Evolutionary conservation across 2,113 vertebrate genomes (phyloP).

Genomic region (Furnarius figulus): DNA sequence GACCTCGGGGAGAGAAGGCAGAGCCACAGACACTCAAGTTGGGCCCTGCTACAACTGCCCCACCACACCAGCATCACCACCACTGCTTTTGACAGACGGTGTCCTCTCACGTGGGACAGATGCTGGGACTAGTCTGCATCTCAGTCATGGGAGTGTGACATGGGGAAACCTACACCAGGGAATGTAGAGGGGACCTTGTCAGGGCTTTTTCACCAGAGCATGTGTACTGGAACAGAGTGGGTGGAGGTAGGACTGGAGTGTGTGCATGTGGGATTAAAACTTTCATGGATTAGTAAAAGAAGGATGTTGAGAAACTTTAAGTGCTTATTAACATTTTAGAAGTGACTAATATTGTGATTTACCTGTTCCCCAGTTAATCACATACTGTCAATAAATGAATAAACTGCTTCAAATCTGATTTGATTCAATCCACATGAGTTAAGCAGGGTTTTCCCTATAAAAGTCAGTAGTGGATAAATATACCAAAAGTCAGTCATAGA

Average conservation of each 20-base stretch:
- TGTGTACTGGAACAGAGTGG: fast-evolving
- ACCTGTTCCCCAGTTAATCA: not conserved
- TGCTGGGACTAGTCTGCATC: not conserved
- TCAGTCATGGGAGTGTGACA: not conserved
- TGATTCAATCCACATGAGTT: not conserved
- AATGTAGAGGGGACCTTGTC: not conserved
- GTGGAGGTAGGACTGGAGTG: not conserved
- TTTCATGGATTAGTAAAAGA: not conserved
- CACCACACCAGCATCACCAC: fast-evolving
- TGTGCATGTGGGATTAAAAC: not conserved
- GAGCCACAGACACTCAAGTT: not conserved
- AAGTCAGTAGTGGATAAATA: not conserved
- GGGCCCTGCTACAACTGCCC: not conserved
- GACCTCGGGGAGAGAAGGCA: not conserved
- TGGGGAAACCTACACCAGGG: not conserved
- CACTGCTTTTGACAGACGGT: not conserved
- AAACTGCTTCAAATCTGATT: not conserved
- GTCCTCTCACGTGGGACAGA: not conserved
- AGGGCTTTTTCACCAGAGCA: not conserved
- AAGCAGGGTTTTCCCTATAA: not conserved
- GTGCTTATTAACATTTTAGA: not conserved
- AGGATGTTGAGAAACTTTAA: not conserved
- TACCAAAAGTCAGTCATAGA: not conserved
- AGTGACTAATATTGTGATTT: not conserved
- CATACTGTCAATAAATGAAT: not conserved